A percentile compares a stretch with the other conserved stretches of the same genome.
Evolutionary conservation across 37 sponge, comb jelly and placozoan species (phyloP).

Genomic region (Cliona cf. orientalis): DNA sequence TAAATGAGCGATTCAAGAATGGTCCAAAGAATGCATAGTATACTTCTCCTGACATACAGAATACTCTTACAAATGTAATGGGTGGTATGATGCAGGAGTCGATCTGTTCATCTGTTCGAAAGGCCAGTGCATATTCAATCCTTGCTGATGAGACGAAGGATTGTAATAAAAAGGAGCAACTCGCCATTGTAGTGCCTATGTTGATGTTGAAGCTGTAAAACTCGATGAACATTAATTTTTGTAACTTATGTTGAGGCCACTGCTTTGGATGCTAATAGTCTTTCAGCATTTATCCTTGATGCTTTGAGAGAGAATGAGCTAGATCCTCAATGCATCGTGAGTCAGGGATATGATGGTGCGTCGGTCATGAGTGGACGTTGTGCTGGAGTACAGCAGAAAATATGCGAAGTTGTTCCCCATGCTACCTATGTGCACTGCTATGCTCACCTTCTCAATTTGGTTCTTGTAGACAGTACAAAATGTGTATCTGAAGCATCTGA

Average conservation of each 20-base stretch:
- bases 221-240: constrained; percentile 56
- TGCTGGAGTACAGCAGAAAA: constrained; percentile 58
- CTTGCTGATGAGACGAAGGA: constrained; percentile 78
- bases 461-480: constrained; percentile 69
- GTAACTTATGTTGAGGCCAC: constrained; percentile 57
- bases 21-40: constrained; percentile 71
- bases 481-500: constrained; percentile 44
- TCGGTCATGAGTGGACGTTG: constrained; percentile 77
- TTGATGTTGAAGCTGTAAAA: constrained; percentile 56
- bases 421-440: constrained; percentile 70
- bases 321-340: constrained; percentile 45
- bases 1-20: constrained; percentile 36
- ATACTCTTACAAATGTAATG: constrained; percentile 66
- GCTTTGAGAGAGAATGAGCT: constrained; percentile 27
- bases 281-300: constrained; percentile 65
- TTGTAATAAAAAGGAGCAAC: constrained; percentile 64
- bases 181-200: constrained; percentile 70
- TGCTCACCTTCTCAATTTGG: constrained; percentile 69
- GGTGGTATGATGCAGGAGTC: constrained; percentile 45
- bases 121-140: constrained; percentile 55
- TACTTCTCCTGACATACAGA: constrained; percentile 79
- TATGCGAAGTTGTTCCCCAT: constrained; percentile 60
- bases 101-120: constrained; percentile 37
- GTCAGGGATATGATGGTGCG: constrained; percentile 78
- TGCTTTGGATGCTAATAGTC: constrained; percentile 43